phyloP scores from a whole-genome alignment of 2,888 invertebrate genomes.

The Morinoia aosen region DNA sequence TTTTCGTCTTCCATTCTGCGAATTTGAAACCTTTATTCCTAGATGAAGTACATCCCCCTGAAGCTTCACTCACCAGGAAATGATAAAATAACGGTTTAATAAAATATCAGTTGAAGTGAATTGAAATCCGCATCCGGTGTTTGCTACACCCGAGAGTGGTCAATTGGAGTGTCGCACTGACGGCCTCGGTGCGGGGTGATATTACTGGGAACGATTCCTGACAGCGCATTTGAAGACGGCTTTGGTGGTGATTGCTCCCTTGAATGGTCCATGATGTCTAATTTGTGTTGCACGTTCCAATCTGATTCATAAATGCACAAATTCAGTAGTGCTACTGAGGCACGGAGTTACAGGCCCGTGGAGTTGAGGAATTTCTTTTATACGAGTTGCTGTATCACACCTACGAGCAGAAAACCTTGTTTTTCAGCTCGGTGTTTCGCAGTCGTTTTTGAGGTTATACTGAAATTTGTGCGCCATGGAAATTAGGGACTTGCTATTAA shows the following conservation, averaged over 20 bases:
- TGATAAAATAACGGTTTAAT: not conserved
- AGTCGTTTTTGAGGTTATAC: too few relatives aligned
- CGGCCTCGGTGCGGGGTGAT: not conserved
- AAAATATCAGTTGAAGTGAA: not conserved
- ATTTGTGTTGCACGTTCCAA: not conserved
- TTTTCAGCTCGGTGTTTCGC: too few relatives aligned
- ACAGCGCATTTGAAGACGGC: constrained; percentile 40
- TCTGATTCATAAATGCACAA: not conserved
- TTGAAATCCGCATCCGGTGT: not conserved
- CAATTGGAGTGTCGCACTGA: not conserved
- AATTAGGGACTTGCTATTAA: too few relatives aligned
- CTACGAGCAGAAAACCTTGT: too few relatives aligned
- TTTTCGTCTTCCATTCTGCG: not conserved
- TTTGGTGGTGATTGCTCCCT: not conserved
- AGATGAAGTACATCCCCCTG: not conserved
- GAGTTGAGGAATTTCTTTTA: not conserved
- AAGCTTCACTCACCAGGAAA: not conserved
- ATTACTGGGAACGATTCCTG: not conserved
- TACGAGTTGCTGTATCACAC: too few relatives aligned
- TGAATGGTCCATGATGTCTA: not conserved
- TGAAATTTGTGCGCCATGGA: too few relatives aligned
- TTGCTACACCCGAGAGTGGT: not conserved
- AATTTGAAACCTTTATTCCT: not conserved
- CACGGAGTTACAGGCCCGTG: not conserved
- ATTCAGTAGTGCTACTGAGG: not conserved